Percentiles rank a stretch among this genome's conserved stretches.
These are phyloP conservation scores for Cantharis lateralis DNA, from an alignment of 2,888 invertebrate genomes.

Conservation along the genomic window DNA sequence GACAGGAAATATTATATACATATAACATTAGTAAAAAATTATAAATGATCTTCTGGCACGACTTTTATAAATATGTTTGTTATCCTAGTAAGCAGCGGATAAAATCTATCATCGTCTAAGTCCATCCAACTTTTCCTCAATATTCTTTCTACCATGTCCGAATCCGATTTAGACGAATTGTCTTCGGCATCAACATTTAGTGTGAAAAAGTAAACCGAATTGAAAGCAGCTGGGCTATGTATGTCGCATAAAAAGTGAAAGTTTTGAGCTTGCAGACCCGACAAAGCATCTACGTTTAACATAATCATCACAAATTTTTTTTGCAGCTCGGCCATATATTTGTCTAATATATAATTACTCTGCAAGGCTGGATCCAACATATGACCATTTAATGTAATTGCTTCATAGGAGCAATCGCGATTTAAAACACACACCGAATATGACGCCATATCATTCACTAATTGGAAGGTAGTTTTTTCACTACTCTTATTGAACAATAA, in stretches of 20 bases:
- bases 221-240: constrained; percentile 55
- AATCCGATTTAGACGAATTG: constrained; percentile 35
- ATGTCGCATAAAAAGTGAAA: constrained; percentile 65
- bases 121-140: constrained; percentile 51
- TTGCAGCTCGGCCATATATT: constrained; percentile 40
- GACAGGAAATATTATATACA: not conserved
- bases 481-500: constrained; percentile 49
- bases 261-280: constrained; percentile 54
- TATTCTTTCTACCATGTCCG: constrained; percentile 47
- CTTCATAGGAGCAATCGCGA: constrained; percentile 33
- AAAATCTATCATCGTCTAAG: constrained; percentile 53
- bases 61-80: constrained; percentile 51
- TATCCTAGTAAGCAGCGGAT: constrained; percentile 57
- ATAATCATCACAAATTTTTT: constrained; percentile 49
- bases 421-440: constrained; percentile 45
- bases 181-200: constrained; percentile 46
- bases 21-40: not conserved
- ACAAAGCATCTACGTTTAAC: constrained; percentile 49
- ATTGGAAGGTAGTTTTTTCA: constrained; percentile 40
- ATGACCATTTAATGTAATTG: constrained; percentile 43
- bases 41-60: constrained; percentile 36
- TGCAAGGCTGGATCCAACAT: constrained; percentile 40
- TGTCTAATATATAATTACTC: constrained; percentile 46
- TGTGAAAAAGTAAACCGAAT: constrained; percentile 56
- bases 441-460: constrained; percentile 48